Evolutionary conservation across 2,797 vertebrate genomes (phyloP).

Genomic region (Poliocrania exsul): DNA sequence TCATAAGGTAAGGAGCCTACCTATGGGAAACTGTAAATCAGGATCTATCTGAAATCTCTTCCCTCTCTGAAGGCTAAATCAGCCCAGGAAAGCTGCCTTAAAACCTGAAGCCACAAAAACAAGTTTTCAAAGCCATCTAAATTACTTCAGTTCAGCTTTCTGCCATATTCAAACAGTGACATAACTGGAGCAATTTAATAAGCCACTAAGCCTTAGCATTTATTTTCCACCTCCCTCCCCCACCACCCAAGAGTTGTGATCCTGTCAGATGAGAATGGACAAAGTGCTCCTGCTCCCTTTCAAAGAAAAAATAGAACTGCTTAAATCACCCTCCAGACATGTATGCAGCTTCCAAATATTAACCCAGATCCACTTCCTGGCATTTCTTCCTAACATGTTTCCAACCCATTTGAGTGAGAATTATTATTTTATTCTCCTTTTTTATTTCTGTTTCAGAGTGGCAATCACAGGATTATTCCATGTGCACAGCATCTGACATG

Average conservation of each 20-base stretch:
- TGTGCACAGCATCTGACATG: fast-evolving
- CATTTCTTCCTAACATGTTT: not conserved
- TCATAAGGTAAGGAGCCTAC: not conserved
- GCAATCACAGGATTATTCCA: not conserved
- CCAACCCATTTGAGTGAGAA: not conserved
- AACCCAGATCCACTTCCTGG: not conserved
- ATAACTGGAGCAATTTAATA: slow-evolving; percentile 39
- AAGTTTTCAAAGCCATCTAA: slow-evolving; percentile 2
- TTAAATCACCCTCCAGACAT: not conserved
- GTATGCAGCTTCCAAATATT: not conserved
- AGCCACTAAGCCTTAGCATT: not conserved
- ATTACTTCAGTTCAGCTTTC: slow-evolving; percentile 5
- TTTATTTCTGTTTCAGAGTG: not conserved
- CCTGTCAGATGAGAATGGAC: slow-evolving; percentile 1
- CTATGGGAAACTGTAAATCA: not conserved
- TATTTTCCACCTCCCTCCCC: not conserved
- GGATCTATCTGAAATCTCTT: not conserved
- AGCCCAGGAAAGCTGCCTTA: not conserved
- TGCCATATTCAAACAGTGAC: slow-evolving; percentile 7
- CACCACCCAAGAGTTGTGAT: not conserved
- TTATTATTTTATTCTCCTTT: not conserved
- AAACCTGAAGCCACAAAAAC: not conserved
- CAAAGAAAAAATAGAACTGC: slow-evolving; percentile 17
- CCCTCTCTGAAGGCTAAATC: not conserved
- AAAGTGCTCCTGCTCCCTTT: not conserved